Evolutionary conservation across 2,797 vertebrate species (phyloP).

Genomic region (Lindbergichthys nudifrons): DNA sequence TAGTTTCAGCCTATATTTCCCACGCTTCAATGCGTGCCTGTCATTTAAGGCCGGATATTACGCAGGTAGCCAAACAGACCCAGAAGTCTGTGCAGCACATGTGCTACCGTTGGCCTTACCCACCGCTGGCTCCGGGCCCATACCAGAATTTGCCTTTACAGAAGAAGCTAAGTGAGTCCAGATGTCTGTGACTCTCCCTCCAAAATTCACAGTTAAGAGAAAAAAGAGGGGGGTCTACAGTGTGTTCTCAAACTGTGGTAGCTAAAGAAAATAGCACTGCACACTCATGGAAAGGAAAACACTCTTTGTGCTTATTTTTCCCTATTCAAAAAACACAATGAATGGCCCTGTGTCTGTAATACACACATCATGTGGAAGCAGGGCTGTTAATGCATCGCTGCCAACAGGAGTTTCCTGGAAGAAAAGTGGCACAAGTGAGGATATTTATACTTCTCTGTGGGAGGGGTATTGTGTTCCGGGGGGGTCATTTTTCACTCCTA

Average conservation of each 20-base stretch:
- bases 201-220: constrained; percentile 56
- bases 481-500: constrained; percentile 68
- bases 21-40: constrained; percentile 7
- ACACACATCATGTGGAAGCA: constrained; percentile 55
- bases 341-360: constrained; percentile 65
- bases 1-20: too few species aligned
- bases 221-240: constrained; percentile 43
- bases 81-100: constrained; percentile 68
- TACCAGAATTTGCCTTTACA: constrained; percentile 63
- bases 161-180: constrained; percentile 77
- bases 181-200: constrained; percentile 79
- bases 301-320: constrained; percentile 49
- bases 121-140: constrained; percentile 46
- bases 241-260: constrained; percentile 50
- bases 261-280: constrained; percentile 42
- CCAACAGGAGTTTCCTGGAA: constrained; percentile 50
- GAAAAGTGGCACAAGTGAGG: constrained; percentile 43
- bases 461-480: constrained; percentile 33
- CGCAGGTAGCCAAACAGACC: constrained; percentile 45
- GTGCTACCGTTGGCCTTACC: constrained; percentile 75
- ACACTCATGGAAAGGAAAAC: constrained; percentile 72
- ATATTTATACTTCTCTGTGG: constrained; percentile 43
- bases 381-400: constrained; percentile 45
- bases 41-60: constrained; percentile 14
- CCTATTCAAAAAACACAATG: constrained; percentile 50